These are phyloP conservation scores for Pocillopora verrucosa DNA, from an alignment of 64 coral and sea anemone genomes.

Conservation along the genomic window DNA sequence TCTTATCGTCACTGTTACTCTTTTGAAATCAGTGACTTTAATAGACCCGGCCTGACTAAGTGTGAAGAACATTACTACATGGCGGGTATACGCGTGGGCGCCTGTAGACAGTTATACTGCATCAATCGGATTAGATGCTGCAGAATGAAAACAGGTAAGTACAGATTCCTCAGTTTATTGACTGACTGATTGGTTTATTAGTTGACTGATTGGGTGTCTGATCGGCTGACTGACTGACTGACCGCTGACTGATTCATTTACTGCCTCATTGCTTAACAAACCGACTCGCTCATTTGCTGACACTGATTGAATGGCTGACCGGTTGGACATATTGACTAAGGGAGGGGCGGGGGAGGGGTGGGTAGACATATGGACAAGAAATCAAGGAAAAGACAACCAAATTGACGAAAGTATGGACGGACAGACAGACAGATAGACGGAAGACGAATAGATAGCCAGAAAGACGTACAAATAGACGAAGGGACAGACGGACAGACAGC, in stretches of 20 bases:
- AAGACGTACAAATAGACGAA: not conserved
- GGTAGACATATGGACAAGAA: not conserved
- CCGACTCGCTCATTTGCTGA: not conserved
- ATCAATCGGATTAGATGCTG: not conserved
- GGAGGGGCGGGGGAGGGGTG: not conserved
- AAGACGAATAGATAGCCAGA: not conserved
- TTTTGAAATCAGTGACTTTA: not conserved
- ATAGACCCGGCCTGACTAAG: not conserved
- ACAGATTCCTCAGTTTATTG: too few relatives aligned
- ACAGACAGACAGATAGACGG: not conserved
- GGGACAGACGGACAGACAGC: not conserved
- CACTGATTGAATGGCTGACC: not conserved
- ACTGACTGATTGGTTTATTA: too few relatives aligned
- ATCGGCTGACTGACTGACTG: not conserved
- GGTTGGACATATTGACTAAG: not conserved
- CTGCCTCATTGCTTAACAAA: not conserved
- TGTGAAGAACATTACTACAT: constrained; percentile 10
- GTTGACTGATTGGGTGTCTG: not conserved
- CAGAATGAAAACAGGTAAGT: constrained; percentile 4
- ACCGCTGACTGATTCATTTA: not conserved
- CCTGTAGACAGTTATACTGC: constrained; percentile 6
- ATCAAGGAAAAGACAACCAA: not conserved
- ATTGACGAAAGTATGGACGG: not conserved
- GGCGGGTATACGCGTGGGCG: not conserved
- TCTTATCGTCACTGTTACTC: not conserved